These are phyloP conservation scores for Genyomyrus donnyi DNA, from an alignment of 2,113 vertebrate species.

Conservation along the genomic window DNA sequence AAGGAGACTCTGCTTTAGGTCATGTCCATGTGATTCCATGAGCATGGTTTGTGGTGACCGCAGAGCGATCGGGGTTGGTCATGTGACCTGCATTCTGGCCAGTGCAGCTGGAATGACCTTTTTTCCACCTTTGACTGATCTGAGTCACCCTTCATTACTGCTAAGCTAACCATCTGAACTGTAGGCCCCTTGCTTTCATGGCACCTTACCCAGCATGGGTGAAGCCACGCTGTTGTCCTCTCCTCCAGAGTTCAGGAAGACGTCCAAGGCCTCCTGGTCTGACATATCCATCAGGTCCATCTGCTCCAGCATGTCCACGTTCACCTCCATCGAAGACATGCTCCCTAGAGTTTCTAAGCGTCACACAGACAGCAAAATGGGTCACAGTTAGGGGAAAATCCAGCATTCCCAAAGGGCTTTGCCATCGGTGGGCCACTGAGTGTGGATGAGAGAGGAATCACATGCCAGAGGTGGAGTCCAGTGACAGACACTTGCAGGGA, in stretches of 20 bases:
- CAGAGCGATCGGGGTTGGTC: background rate
- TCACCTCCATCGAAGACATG: constrained; percentile 99
- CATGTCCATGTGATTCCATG: background rate
- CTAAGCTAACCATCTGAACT: background rate
- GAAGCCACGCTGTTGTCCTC: constrained; percentile 75
- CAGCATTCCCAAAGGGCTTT: background rate
- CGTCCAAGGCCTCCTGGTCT: constrained; percentile 92
- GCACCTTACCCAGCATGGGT: constrained; percentile 65
- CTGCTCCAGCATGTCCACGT: constrained; percentile 94
- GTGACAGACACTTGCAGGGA: background rate
- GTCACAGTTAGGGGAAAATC: background rate
- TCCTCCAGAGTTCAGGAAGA: constrained; percentile 85
- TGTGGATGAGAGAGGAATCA: background rate
- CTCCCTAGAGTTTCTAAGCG: constrained; percentile 85
- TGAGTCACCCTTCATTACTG: background rate
- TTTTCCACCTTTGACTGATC: background rate
- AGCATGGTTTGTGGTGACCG: background rate
- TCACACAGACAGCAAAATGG: constrained; percentile 9
- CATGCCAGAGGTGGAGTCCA: background rate
- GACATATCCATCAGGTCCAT: constrained; percentile 97
- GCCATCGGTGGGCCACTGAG: background rate
- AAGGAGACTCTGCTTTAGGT: background rate
- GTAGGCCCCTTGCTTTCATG: background rate
- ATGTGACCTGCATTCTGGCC: background rate
- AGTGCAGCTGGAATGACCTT: background rate